Conservation (phyloP, 2,113 vertebrate genomes). For the Oceanodroma tethys region DNA sequence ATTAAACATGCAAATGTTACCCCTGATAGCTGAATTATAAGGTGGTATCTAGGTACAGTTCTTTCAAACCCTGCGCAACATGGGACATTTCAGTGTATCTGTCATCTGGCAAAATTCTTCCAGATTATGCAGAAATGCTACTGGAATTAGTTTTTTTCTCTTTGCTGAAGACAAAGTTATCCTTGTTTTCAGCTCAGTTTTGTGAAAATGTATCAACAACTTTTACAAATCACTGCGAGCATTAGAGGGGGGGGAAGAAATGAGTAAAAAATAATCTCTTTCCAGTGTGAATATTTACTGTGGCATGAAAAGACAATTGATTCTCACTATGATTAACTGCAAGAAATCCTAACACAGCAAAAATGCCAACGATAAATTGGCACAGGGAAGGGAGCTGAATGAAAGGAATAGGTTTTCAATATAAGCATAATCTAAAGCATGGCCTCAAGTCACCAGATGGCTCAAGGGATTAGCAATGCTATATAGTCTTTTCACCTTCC, state of each 20-base stretch:
- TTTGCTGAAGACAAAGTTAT: neutral
- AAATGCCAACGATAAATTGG: conserved; percentile 37
- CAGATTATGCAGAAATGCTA: neutral
- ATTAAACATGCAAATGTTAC: neutral
- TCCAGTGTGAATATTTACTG: neutral
- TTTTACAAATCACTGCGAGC: neutral
- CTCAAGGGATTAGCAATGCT: conserved; percentile 54
- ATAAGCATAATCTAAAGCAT: conserved; percentile 14
- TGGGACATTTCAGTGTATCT: neutral
- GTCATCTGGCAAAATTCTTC: neutral
- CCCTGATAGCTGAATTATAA: neutral
- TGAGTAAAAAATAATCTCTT: neutral
- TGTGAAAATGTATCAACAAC: neutral
- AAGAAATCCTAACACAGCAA: conserved; percentile 5
- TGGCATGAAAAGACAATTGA: neutral
- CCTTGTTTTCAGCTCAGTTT: neutral
- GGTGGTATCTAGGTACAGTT: neutral
- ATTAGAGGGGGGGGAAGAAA: neutral
- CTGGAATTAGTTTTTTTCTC: neutral
- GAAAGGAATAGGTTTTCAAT: conserved; percentile 56
- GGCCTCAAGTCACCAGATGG: conserved; percentile 57
- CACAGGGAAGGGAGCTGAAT: neutral
- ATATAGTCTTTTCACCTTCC: conserved; percentile 39
- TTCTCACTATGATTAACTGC: neutral
- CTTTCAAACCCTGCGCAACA: neutral